Conservation (phyloP, 2,888 invertebrate species). For the Luffia ferchaultella region DNA sequence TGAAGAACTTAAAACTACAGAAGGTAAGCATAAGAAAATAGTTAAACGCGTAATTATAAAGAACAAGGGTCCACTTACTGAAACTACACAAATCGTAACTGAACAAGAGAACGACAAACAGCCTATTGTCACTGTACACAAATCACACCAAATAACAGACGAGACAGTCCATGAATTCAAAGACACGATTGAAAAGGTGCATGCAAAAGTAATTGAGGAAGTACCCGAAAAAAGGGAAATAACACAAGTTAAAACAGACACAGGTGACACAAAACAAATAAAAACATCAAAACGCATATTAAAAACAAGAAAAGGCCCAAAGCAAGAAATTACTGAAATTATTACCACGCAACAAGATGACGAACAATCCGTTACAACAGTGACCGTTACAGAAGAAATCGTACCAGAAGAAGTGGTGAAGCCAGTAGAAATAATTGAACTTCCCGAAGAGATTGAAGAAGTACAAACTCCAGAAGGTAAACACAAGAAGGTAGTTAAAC, state of each 20-base stretch:
- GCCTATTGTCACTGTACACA: too few relatives aligned
- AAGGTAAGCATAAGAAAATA: too few relatives aligned
- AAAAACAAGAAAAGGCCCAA: slow-evolving; percentile 43
- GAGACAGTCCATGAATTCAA: too few relatives aligned
- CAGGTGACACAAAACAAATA: slow-evolving; percentile 30
- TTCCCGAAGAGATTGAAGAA: too few relatives aligned
- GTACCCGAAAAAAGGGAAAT: slow-evolving; percentile 33
- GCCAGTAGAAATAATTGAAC: slow-evolving; percentile 20
- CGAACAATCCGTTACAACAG: slow-evolving; percentile 30
- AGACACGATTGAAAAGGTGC: too few relatives aligned
- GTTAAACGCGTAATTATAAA: too few relatives aligned
- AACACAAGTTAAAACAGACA: slow-evolving; percentile 36
- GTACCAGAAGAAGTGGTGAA: slow-evolving; percentile 25
- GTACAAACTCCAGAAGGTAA: slow-evolving; percentile 7
- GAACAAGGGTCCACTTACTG: too few relatives aligned
- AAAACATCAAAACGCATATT: slow-evolving; percentile 45
- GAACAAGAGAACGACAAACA: too few relatives aligned
- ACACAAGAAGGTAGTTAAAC: slow-evolving; percentile 21
- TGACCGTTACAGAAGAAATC: slow-evolving; percentile 30
- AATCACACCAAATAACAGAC: too few relatives aligned
- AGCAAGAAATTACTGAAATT: slow-evolving; percentile 51
- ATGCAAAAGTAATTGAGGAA: slow-evolving; percentile 21
- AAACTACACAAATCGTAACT: too few relatives aligned
- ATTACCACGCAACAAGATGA: slow-evolving; percentile 44
- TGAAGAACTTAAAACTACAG: slow-evolving; percentile 19